Evolutionary conservation across 1,140 invertebrate species (phyloP).

Genomic region (Psilanteris sp.): DNA sequence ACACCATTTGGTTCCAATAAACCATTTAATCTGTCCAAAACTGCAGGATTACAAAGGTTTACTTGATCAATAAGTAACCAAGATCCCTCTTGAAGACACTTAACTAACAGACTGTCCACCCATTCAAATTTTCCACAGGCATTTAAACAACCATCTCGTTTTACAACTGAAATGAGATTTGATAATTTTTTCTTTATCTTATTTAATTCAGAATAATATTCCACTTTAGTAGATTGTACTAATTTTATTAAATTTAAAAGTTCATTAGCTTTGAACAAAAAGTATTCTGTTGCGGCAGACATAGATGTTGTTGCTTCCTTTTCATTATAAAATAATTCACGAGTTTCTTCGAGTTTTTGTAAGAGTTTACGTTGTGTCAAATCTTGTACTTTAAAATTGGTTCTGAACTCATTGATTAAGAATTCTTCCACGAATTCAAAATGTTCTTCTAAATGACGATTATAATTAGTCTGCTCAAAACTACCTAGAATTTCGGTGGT

Average conservation of each 20-base stretch:
- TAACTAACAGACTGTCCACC: conserved; percentile 96
- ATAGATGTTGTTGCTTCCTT: conserved; percentile 70
- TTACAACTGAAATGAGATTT: conserved; percentile 73
- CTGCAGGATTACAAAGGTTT: conserved; percentile 97
- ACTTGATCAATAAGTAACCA: conserved; percentile 98
- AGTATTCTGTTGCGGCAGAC: conserved; percentile 80
- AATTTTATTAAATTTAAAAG: conserved; percentile 62
- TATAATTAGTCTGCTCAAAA: conserved; percentile 93
- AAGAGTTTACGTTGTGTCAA: conserved; percentile 64
- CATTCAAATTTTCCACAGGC: conserved; percentile 96
- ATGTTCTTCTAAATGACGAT: conserved; percentile 84
- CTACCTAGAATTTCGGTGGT: conserved; percentile 96
- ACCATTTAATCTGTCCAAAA: conserved; percentile 97
- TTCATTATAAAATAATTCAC: conserved; percentile 12
- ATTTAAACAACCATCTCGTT: conserved; percentile 83
- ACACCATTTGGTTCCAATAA: conserved; percentile 95
- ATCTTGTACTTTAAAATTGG: conserved; percentile 54
- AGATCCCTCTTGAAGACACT: conserved; percentile 90
- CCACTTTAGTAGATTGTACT: conserved; percentile 60
- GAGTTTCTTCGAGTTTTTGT: conserved; percentile 70
- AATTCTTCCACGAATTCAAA: conserved; percentile 67
- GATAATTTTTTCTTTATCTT: conserved; percentile 74
- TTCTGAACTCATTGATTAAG: conserved; percentile 65
- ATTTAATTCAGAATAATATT: conserved; percentile 64
- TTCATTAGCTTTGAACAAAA: conserved; percentile 78